These are phyloP conservation scores for Watersipora subatra DNA, from an alignment of 1,140 invertebrate genomes.

Conservation along the genomic window DNA sequence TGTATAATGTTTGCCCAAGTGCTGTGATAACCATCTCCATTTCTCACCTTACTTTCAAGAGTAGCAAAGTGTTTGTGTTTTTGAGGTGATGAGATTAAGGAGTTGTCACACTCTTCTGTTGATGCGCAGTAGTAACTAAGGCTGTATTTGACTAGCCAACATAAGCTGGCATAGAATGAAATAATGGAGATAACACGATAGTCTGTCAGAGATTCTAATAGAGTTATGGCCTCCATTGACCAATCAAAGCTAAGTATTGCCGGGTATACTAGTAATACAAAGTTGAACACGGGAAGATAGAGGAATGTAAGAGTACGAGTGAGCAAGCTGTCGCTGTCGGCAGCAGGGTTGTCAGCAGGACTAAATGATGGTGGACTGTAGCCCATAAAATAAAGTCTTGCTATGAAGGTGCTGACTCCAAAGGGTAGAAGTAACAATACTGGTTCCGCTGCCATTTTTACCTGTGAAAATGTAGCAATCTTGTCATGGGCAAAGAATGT, in stretches of 20 bases:
- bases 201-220: conserved; percentile 68
- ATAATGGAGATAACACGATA: conserved; percentile 67
- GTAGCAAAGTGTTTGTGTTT: too few species aligned
- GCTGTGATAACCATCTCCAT: too few species aligned
- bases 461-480: too few species aligned
- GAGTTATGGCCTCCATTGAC: conserved; percentile 90
- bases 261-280: conserved; percentile 76
- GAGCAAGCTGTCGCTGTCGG: conserved; percentile 59
- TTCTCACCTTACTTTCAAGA: too few species aligned
- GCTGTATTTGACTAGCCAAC: neutral
- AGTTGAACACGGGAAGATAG: conserved; percentile 75
- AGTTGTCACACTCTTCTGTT: too few species aligned
- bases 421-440: conserved; percentile 58
- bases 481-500: too few species aligned
- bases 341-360: conserved; percentile 48
- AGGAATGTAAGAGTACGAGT: conserved; percentile 69
- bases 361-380: conserved; percentile 88
- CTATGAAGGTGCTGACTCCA: conserved; percentile 53
- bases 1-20: too few species aligned
- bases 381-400: conserved; percentile 82
- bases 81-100: too few species aligned
- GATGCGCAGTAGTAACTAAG: too few species aligned
- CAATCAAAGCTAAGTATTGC: conserved; percentile 88
- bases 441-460: neutral
- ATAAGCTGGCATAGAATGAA: conserved; percentile 52